Conservation (phyloP, 2,113 vertebrate genomes). For the Podarcis cretensis region DNA sequence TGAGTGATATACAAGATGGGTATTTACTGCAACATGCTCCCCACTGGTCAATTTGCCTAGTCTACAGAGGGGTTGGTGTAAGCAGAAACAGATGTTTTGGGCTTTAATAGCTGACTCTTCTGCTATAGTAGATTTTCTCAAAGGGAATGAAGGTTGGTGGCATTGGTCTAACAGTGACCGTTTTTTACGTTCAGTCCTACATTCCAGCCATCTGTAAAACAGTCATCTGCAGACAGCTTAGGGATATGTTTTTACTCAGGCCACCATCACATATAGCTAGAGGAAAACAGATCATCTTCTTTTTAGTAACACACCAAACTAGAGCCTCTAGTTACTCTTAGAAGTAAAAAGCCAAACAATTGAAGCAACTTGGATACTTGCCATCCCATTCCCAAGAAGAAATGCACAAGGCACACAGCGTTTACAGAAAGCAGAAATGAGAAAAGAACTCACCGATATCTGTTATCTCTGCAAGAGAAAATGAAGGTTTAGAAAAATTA, state of each 20-base stretch:
- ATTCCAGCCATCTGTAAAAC: not conserved
- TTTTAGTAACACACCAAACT: not conserved
- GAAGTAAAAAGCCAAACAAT: not conserved
- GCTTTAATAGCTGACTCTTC: not conserved
- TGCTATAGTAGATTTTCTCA: not conserved
- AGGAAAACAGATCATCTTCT: not conserved
- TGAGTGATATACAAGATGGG: not conserved
- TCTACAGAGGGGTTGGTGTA: not conserved
- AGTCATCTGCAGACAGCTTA: not conserved
- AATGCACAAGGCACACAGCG: not conserved
- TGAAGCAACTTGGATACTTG: not conserved
- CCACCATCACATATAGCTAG: not conserved
- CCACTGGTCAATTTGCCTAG: not conserved
- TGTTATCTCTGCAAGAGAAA: slow-evolving; percentile 84
- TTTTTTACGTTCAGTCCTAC: not conserved
- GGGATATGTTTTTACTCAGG: not conserved
- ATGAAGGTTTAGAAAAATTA: slow-evolving; percentile 72
- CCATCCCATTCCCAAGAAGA: not conserved
- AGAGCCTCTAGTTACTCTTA: not conserved
- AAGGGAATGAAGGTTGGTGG: not conserved
- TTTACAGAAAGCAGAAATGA: slow-evolving; percentile 41
- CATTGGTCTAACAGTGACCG: too few relatives aligned
- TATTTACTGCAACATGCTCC: not conserved
- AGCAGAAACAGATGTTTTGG: not conserved
- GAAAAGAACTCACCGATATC: slow-evolving; percentile 82